Evolutionary conservation across 2,113 vertebrate species (phyloP), one percentile per base, ranked within the genome.

Genomic region (Notiomystis cincta): DNA sequence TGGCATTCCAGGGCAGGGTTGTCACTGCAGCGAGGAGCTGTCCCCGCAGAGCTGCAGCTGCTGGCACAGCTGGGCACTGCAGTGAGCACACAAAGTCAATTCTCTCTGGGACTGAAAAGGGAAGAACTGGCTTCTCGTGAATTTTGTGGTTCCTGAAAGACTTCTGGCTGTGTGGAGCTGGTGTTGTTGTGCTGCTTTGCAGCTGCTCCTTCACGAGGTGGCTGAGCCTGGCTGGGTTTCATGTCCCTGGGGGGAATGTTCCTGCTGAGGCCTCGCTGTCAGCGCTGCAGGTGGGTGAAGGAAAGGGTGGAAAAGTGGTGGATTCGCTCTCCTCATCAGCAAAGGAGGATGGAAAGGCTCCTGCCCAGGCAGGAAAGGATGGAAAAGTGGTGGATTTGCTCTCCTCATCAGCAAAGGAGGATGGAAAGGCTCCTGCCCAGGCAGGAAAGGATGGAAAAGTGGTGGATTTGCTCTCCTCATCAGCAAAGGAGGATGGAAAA

Each of bases 21-120:
- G 37, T 56, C 9, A 0, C 15, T 33, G 72, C 64, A 14, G 40
- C 0, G 0, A 54, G 77, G 31, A 48, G 66, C 56, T 35, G 8
- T 30, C 71, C 23, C 31, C 10, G 16, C 54, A 4, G 79, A 73
- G 38, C 57, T 33, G 44, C 5, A 1, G 2, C 24, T 35, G 51
- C 35, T 57, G 33, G 7, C 48, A 67, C 54, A 12, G 0, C 87
- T 2, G 15, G 16, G 57, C 11, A 0, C 31, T 11, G 65, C 65
- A 25, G 28, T 7, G 5, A 2, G 27, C 25, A 4, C 1, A 2
- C 0, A 0, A 48, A 47, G 37, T 27, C 30, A n/a, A 48, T 7
- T 6, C 47, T 54, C 35, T 42, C 30, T 14, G 37, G 14, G 5
- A 7, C 53, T 5, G 5, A 75, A 87, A 92, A 54, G 77, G 53